Base-by-base conservation (phyloP, 2,113 vertebrate genomes). In the Rhynchomys soricoides region DNA sequence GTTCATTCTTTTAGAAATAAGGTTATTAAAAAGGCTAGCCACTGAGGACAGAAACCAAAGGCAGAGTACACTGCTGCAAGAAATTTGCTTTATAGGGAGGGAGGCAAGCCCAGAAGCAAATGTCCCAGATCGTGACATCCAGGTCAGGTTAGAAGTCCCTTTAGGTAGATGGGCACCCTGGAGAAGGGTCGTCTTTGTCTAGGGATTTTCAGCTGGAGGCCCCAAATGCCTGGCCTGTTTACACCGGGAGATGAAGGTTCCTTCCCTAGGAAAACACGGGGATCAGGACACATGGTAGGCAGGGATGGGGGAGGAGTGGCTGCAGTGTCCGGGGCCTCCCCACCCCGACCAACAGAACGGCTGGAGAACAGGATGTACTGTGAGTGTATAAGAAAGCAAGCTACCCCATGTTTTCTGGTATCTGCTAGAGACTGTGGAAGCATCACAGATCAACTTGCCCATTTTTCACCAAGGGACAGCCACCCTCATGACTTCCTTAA, bases 231-330 rank as follows among this genome's bases (percentile, higher is more conserved):
- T 40, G 50, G 43, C 13, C 59, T 78, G 88, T 93, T 52, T 24
- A n/a, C 13, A 10, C 22, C 37, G 2, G 9, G 4, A 48, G 31
- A 1, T 43, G 59, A 43, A 11, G 1, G 22, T 12, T 29, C 0
- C 2, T 64, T 86, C 70, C 50, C 21, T 7, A 13, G n/a, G 77
- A 62, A 37, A 83, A 57, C 59, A 4, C 0, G 0, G 8, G 57
- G 43, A 4, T 8, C 19, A 48, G 37, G 45, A 15, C 8, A 5
- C 17, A 24, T 22, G 78, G 50, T n/a, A n/a, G n/a, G n/a, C n/a
- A 5, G 57, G 10, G 1, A 2, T 0, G 52, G 78, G 10, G 8
- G 52, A 9, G 2, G 17, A 17, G 34, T 52, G 2, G 34, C 34
- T 29, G 43, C 17, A 37, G n/a, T 43, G 2, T 37, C 1, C 40